A percentile compares a stretch with the other conserved stretches of the same genome.
phyloP scores from a whole-genome alignment of 2,113 vertebrate genomes.

The Seriola rivoliana region DNA sequence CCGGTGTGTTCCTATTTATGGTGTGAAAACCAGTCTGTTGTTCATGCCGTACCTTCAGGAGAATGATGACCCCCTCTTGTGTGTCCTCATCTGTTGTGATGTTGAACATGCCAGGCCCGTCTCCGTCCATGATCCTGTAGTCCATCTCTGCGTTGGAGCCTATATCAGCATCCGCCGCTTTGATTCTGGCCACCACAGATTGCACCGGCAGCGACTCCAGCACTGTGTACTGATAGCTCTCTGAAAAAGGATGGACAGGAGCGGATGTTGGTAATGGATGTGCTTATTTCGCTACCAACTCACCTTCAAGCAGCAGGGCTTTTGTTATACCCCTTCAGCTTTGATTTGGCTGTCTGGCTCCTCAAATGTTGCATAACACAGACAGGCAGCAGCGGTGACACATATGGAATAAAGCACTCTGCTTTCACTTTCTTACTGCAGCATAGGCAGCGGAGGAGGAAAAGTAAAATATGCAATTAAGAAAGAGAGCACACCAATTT shows the following conservation, averaged over 20 bases:
- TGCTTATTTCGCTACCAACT: slow-evolving; percentile 42
- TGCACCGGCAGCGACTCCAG: slow-evolving; percentile 90
- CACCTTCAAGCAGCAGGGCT: slow-evolving; percentile 42
- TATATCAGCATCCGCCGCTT: slow-evolving; percentile 92
- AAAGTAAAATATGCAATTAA: slow-evolving; percentile 32
- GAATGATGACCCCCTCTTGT: slow-evolving; percentile 93
- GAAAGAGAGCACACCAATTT: slow-evolving; percentile 18
- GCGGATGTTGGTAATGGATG: slow-evolving; percentile 56
- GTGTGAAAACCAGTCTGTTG: neutral
- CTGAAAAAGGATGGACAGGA: slow-evolving; percentile 80
- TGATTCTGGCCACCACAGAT: slow-evolving; percentile 94
- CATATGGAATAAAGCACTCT: slow-evolving; percentile 28
- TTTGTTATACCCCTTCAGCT: slow-evolving; percentile 44
- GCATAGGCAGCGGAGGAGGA: neutral
- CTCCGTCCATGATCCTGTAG: slow-evolving; percentile 94
- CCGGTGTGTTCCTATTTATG: neutral
- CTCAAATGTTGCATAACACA: slow-evolving; percentile 47
- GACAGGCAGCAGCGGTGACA: slow-evolving; percentile 29
- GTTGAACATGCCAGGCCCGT: slow-evolving; percentile 91
- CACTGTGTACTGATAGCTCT: slow-evolving; percentile 93
- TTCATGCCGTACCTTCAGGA: slow-evolving; percentile 88
- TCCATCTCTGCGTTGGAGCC: slow-evolving; percentile 96
- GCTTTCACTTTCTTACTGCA: slow-evolving; percentile 21
- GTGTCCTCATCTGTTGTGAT: slow-evolving; percentile 93
- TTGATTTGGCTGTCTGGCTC: slow-evolving; percentile 50